Conservation (phyloP, 2,113 vertebrate species). For the Meriones unguiculatus region DNA sequence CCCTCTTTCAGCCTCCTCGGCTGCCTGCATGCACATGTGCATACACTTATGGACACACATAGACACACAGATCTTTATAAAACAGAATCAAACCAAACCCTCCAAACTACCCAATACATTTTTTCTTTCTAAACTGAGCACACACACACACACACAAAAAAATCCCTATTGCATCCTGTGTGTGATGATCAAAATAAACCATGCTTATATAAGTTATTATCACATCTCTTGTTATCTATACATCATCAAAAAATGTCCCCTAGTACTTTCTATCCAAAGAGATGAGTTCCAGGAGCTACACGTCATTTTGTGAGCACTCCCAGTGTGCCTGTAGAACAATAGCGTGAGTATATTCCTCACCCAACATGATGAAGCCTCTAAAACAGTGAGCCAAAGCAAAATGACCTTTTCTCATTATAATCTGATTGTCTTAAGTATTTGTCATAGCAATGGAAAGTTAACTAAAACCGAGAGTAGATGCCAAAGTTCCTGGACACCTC, state of each 20-base stretch:
- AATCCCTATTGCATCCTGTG: background rate
- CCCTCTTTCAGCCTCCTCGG: background rate
- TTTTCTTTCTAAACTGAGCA: background rate
- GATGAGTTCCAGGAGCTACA: background rate
- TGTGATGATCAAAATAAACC: background rate
- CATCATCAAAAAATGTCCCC: background rate
- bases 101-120: background rate
- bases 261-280: background rate
- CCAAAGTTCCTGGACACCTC: background rate
- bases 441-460: too few species aligned
- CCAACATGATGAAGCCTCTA: background rate
- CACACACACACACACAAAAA: too few species aligned
- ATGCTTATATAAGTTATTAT: background rate
- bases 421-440: background rate
- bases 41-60: background rate
- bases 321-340: too few species aligned
- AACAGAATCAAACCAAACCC: background rate
- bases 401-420: background rate
- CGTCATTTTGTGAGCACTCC: background rate
- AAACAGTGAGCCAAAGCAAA: background rate
- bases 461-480: background rate
- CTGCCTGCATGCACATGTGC: background rate
- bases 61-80: background rate
- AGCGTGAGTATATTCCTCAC: background rate
- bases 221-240: background rate